A percentile compares a stretch with the other conserved stretches of the same genome.
Conservation (phyloP, 37 sponge, comb jelly and placozoan genomes). For the Cladorhizidae sp. region DNA sequence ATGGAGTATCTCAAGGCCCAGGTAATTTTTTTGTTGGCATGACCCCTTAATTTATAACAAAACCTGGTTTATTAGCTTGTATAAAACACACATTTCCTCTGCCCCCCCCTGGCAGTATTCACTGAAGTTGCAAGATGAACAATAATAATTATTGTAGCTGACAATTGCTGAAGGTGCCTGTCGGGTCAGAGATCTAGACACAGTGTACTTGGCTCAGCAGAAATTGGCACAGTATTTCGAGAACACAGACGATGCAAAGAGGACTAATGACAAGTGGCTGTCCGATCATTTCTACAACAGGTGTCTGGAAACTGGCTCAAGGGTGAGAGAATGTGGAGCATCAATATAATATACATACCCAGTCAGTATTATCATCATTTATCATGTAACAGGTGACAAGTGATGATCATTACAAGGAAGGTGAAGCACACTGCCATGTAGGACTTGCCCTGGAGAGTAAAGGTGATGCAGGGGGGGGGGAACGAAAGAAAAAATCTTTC, state of each 20-base stretch:
- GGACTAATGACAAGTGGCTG: slow-evolving; percentile 75
- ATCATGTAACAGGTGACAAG: slow-evolving; percentile 32
- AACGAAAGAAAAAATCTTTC: background rate
- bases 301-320: slow-evolving; percentile 68
- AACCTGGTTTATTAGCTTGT: too few relatives aligned
- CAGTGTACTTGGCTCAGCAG: slow-evolving; percentile 62
- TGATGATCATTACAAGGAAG: slow-evolving; percentile 71
- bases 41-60: too few relatives aligned
- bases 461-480: slow-evolving; percentile 29
- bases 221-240: slow-evolving; percentile 83
- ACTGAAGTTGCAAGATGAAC: too few relatives aligned
- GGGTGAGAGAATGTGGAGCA: background rate
- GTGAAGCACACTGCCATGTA: slow-evolving; percentile 87
- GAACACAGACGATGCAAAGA: slow-evolving; percentile 47
- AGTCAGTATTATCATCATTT: background rate
- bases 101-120: too few relatives aligned
- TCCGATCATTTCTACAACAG: slow-evolving; percentile 83
- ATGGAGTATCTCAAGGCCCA: slow-evolving; percentile 59
- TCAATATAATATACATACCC: too few relatives aligned
- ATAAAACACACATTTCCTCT: too few relatives aligned
- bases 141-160: slow-evolving; percentile 11
- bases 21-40: too few relatives aligned
- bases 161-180: slow-evolving; percentile 49
- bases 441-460: slow-evolving; percentile 78
- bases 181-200: slow-evolving; percentile 61